Evolutionary conservation across 2,113 vertebrate species (phyloP).

Genomic region (Cavia aperea): DNA sequence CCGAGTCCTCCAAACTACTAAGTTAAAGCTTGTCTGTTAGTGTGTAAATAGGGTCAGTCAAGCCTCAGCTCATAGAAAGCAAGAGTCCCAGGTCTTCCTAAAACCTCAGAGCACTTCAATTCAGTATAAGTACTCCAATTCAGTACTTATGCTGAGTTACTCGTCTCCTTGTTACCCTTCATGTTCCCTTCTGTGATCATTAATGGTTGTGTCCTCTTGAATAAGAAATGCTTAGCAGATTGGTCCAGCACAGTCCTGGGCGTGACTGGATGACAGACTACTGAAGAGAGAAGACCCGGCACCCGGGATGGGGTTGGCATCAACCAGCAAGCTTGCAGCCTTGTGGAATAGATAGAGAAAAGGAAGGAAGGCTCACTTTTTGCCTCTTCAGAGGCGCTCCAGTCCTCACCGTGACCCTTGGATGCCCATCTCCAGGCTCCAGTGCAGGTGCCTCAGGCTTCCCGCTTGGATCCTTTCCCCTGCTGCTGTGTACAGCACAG

Average conservation of each 20-base stretch:
- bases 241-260: neutral
- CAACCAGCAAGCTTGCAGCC: neutral
- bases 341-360: neutral
- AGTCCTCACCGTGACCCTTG: neutral
- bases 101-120: neutral
- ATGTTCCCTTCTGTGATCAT: neutral
- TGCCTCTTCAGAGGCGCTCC: neutral
- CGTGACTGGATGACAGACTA: neutral
- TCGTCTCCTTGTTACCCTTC: neutral
- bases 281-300: neutral
- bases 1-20: neutral
- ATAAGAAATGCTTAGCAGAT: too few relatives aligned
- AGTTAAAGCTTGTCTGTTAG: neutral
- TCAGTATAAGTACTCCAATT: neutral
- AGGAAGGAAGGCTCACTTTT: neutral
- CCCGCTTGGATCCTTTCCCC: neutral
- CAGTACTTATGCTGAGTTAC: neutral
- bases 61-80: neutral
- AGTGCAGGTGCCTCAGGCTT: neutral
- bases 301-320: neutral
- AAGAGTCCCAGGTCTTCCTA: neutral
- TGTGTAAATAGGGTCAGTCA: neutral
- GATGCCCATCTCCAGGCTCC: neutral
- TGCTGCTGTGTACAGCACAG: neutral
- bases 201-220: neutral